Conservation (phyloP, 2,797 vertebrate species). For the Labeo calbasu region DNA sequence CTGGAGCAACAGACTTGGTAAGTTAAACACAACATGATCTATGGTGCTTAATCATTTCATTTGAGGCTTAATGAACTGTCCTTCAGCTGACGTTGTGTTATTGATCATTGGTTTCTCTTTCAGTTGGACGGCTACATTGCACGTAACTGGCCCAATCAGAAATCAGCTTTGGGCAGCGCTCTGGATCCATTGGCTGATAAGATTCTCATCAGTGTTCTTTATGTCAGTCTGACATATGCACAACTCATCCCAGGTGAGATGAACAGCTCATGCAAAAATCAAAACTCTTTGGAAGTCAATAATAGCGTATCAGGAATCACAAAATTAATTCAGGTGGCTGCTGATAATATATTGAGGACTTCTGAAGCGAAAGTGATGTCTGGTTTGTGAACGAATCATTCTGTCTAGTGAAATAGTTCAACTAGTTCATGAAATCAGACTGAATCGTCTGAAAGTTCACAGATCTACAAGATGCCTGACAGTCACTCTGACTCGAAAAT, state of each 20-base stretch:
- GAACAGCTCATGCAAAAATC: neutral
- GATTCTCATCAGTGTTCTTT: conserved; percentile 96
- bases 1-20: conserved; percentile 94
- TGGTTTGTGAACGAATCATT: too few species aligned
- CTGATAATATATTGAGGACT: too few species aligned
- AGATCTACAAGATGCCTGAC: too few species aligned
- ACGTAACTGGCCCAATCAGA: conserved; percentile 95
- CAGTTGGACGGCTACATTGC: conserved; percentile 98
- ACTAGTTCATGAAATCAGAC: too few species aligned
- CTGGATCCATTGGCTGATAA: conserved; percentile 98
- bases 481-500: too few species aligned
- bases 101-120: neutral
- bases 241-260: conserved; percentile 92
- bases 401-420: too few species aligned
- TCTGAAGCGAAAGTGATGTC: too few species aligned
- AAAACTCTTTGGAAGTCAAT: neutral
- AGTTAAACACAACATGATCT: conserved; percentile 50
- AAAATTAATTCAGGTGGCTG: neutral
- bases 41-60: neutral
- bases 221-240: conserved; percentile 92
- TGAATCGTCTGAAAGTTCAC: too few species aligned
- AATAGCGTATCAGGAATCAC: neutral
- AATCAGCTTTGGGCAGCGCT: conserved; percentile 95
- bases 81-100: neutral
- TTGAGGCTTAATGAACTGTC: neutral